phyloP scores from a whole-genome alignment of 2,797 vertebrate genomes.

The Chloroceryle inda region DNA sequence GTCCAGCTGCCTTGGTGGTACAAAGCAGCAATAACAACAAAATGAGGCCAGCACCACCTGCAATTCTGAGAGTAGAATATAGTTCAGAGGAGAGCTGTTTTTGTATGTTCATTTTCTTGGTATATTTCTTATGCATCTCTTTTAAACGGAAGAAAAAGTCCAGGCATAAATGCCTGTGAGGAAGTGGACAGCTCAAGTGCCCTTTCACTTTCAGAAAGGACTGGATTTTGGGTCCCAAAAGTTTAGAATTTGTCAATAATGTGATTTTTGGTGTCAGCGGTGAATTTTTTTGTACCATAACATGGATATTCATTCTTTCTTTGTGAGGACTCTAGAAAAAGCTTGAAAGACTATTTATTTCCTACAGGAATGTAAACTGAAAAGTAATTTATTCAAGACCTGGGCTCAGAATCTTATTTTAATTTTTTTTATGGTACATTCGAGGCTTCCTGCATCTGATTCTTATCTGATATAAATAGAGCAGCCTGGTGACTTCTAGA shows the following conservation, averaged over 20 bases:
- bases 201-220: not conserved
- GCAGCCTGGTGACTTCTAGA: not conserved
- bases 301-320: not conserved
- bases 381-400: not conserved
- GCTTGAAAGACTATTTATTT: not conserved
- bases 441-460: not conserved
- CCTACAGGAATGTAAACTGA: not conserved
- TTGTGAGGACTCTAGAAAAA: not conserved
- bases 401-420: no score
- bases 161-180: not conserved
- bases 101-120: not conserved
- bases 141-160: not conserved
- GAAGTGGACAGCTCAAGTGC: accelerated
- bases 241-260: not conserved
- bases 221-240: not conserved
- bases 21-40: not conserved
- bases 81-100: not conserved
- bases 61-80: not conserved
- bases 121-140: not conserved
- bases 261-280: not conserved
- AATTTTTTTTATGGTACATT: not conserved
- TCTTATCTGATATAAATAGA: not conserved
- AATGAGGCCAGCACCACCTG: not conserved
- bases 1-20: not conserved
- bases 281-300: accelerated